Percentiles rank a stretch among this genome's conserved stretches.
phyloP scores from a whole-genome alignment of 2,797 vertebrate species.

The Anabas testudineus region DNA sequence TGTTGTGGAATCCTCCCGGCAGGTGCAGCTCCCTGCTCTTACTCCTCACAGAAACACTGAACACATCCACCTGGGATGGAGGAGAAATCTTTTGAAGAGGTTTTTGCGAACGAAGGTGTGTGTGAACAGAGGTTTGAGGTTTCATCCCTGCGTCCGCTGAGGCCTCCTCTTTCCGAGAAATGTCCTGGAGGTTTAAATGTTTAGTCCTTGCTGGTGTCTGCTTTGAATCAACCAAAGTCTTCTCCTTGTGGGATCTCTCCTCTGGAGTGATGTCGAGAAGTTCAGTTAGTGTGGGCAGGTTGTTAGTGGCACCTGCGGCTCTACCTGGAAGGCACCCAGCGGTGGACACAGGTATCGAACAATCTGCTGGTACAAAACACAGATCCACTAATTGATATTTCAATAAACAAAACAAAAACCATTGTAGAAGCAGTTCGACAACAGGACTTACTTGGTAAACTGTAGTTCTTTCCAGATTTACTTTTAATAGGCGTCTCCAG shows the following conservation, averaged over 20 bases:
- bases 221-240: constrained; percentile 28
- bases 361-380: constrained; percentile 44
- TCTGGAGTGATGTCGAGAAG: constrained; percentile 44
- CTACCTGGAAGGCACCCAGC: constrained; percentile 38
- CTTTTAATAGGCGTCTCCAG: constrained; percentile 89
- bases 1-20: constrained; percentile 59
- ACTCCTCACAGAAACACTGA: constrained; percentile 38
- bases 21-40: constrained; percentile 70
- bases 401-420: neutral
- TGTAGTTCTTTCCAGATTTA: constrained; percentile 68
- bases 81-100: constrained; percentile 27
- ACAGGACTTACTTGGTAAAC: constrained; percentile 66
- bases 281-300: constrained; percentile 21
- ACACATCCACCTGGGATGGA: constrained; percentile 9
- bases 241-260: constrained; percentile 33
- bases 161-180: constrained; percentile 34
- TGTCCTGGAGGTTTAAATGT: constrained; percentile 39
- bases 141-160: constrained; percentile 1
- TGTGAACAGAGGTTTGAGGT: constrained; percentile 1
- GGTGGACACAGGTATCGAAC: constrained; percentile 33
- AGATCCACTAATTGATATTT: neutral
- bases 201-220: constrained; percentile 35
- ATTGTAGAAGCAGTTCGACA: constrained; percentile 5
- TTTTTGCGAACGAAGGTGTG: constrained; percentile 29
- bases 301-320: constrained; percentile 42